A percentile compares a stretch with the other conserved stretches of the same genome.
Evolutionary conservation across 2,888 invertebrate species (phyloP).

Genomic region (Apodemia mormo): DNA sequence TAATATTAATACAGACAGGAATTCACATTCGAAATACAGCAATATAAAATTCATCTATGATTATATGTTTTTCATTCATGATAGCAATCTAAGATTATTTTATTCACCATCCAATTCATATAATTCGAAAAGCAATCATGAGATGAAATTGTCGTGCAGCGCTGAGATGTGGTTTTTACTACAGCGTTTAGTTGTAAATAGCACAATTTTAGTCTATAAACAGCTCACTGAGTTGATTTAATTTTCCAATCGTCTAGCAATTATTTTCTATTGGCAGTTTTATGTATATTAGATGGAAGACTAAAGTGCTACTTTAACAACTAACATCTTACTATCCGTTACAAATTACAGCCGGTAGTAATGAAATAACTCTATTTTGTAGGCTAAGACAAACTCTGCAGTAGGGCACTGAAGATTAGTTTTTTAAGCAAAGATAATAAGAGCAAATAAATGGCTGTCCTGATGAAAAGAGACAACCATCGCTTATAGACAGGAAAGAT

Average conservation of each 20-base stretch:
- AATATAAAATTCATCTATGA: too few species aligned
- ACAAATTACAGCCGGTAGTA: neutral
- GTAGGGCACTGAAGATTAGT: too few species aligned
- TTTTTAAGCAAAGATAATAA: too few species aligned
- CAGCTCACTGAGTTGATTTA: neutral
- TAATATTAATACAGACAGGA: too few species aligned
- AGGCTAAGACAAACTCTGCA: neutral
- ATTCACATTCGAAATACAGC: too few species aligned
- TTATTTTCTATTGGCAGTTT: conserved; percentile 10
- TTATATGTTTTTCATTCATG: too few species aligned
- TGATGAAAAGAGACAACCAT: too few species aligned
- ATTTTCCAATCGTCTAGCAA: conserved; percentile 15
- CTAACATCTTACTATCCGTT: conserved; percentile 8
- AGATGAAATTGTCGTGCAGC: neutral
- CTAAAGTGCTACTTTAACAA: conserved; percentile 1
- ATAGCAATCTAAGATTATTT: neutral
- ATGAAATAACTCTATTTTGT: neutral
- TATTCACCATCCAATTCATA: neutral
- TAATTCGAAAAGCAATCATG: neutral
- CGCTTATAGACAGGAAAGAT: too few species aligned
- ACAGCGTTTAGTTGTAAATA: conserved; percentile 1
- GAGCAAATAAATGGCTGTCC: too few species aligned
- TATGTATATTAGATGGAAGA: conserved; percentile 7
- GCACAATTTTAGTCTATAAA: conserved; percentile 9
- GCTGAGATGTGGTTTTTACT: conserved; percentile 2